phyloP scores from a whole-genome alignment of 2,888 invertebrate genomes.

The Arenicola marina region DNA sequence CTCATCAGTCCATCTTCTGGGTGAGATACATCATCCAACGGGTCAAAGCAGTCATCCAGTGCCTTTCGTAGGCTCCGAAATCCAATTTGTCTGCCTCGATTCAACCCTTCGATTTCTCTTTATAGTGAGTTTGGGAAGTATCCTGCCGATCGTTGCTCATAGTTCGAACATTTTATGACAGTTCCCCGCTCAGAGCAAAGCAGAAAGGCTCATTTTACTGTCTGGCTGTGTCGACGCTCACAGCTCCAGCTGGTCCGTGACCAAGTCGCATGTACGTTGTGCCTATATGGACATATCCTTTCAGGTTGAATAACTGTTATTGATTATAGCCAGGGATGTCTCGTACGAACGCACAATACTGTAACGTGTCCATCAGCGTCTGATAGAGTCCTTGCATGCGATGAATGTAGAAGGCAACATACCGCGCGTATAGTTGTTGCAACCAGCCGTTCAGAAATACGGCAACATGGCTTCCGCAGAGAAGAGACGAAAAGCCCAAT shows the following conservation, averaged over 20 bases:
- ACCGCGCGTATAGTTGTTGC: constrained; percentile 4
- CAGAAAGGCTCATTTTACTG: neutral
- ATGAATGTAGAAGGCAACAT: constrained; percentile 6
- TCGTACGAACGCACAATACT: neutral
- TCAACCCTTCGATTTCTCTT: no score
- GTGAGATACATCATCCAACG: no score
- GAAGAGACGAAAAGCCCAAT: constrained; percentile 4
- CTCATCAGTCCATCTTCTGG: no score
- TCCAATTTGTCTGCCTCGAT: no score
- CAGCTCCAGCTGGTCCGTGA: constrained; percentile 7
- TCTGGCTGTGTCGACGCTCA: neutral
- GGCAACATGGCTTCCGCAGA: constrained; percentile 4
- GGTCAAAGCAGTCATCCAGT: no score
- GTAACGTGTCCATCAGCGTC: neutral
- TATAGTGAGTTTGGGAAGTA: neutral
- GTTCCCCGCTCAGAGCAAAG: neutral
- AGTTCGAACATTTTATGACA: neutral
- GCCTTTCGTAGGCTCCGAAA: constrained; percentile 1
- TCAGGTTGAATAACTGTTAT: no score
- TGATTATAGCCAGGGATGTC: constrained; percentile 6
- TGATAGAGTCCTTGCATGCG: neutral
- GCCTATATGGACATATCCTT: no score
- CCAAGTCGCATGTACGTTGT: constrained; percentile 13
- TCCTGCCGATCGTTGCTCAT: constrained; percentile 3
- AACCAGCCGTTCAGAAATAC: neutral